These are phyloP conservation scores for Epinephelus fuscoguttatus DNA, from an alignment of 2,113 vertebrate species.

Conservation along the genomic window DNA sequence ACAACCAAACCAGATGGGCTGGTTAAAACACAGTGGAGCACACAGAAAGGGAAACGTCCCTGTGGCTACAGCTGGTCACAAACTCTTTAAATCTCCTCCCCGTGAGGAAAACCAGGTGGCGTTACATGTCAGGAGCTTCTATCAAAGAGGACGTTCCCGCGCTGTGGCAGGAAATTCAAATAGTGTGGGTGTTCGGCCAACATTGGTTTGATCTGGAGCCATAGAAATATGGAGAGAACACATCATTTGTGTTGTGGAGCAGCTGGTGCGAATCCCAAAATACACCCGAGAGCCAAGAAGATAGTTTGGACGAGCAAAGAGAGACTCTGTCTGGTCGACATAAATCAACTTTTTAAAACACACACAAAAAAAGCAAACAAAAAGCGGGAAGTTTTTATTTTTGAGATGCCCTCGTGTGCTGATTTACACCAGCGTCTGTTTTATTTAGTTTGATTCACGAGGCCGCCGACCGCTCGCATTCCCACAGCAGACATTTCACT, in stretches of 20 bases:
- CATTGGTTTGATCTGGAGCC: neutral
- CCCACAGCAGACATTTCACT: constrained; percentile 3
- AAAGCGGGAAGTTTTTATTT: neutral
- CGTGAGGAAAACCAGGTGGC: constrained; percentile 14
- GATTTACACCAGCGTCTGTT: constrained; percentile 26
- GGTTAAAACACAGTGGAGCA: neutral
- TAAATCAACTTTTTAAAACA: constrained; percentile 9
- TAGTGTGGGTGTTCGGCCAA: too few species aligned
- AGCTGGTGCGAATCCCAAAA: neutral
- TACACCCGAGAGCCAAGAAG: neutral
- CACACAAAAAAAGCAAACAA: too few species aligned
- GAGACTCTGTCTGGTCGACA: neutral
- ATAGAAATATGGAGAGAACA: constrained; percentile 11
- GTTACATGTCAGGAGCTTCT: neutral
- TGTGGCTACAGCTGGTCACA: neutral
- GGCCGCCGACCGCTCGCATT: neutral
- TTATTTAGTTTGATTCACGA: constrained; percentile 5
- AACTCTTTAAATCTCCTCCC: neutral
- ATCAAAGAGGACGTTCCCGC: neutral
- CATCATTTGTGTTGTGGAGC: constrained; percentile 12
- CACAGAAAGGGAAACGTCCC: constrained; percentile 15
- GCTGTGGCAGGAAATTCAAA: constrained; percentile 21
- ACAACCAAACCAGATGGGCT: constrained; percentile 46
- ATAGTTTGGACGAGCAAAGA: neutral
- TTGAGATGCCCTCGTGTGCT: neutral